phyloP scores from a whole-genome alignment of 2,888 invertebrate genomes.

The Gymnocheta viridis region DNA sequence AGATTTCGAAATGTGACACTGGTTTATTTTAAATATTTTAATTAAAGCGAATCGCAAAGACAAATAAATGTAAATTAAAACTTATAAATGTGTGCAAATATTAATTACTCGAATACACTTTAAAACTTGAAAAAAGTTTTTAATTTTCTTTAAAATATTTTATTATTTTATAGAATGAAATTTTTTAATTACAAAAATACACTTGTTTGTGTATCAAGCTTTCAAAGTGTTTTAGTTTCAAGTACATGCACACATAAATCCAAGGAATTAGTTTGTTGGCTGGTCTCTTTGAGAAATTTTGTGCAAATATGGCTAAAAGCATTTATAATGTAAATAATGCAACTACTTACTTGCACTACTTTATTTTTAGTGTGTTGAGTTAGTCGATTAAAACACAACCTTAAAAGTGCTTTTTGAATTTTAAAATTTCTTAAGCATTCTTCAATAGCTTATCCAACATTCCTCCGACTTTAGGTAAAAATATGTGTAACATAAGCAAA shows the following conservation, averaged over 20 bases:
- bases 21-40: constrained; percentile 10
- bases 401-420: no score
- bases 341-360: constrained; percentile 24
- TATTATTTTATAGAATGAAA: not conserved
- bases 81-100: not conserved
- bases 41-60: not conserved
- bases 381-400: not conserved
- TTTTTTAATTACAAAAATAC: not conserved
- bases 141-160: not conserved
- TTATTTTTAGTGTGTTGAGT: not conserved
- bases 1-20: constrained; percentile 51
- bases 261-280: not conserved
- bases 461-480: no score
- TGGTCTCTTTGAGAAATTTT: constrained; percentile 4
- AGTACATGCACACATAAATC: not conserved
- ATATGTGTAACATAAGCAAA: no score
- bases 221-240: not conserved
- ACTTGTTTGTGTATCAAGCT: not conserved
- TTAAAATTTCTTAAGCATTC: no score
- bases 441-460: no score
- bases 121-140: not conserved
- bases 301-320: constrained; percentile 43
- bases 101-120: not conserved
- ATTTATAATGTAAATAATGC: constrained; percentile 32
- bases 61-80: not conserved